These are phyloP conservation scores for Bombus pyrosoma DNA, from an alignment of 1,140 invertebrate genomes.

Conservation along the genomic window DNA sequence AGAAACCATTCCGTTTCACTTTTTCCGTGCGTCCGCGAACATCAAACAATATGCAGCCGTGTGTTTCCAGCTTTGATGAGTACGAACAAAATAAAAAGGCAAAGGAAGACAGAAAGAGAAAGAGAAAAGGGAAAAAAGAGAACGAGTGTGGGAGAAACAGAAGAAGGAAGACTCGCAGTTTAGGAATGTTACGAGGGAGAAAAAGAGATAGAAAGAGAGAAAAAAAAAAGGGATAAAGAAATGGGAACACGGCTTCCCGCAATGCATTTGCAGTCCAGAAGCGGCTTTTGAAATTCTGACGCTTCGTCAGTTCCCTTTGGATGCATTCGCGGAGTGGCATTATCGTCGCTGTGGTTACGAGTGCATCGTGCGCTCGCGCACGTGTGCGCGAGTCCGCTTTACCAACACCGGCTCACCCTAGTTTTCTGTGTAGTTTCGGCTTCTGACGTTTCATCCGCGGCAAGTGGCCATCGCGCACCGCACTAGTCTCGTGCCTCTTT, in stretches of 20 bases:
- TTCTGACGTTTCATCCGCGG: conserved; percentile 68
- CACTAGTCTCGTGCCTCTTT: conserved; percentile 39
- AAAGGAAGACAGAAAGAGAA: not conserved
- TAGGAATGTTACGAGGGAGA: not conserved
- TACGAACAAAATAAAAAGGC: not conserved
- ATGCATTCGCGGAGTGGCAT: conserved; percentile 69
- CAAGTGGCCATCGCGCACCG: conserved; percentile 65
- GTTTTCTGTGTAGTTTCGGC: conserved; percentile 48
- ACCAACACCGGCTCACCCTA: not conserved
- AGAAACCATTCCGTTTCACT: not conserved
- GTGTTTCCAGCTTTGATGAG: not conserved
- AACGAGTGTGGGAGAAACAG: not conserved
- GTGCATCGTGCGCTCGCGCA: conserved; percentile 53
- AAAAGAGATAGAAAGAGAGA: not conserved
- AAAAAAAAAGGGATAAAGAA: conserved; percentile 50
- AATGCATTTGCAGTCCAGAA: conserved; percentile 64
- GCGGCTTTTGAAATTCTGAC: conserved; percentile 72
- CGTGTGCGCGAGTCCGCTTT: not conserved
- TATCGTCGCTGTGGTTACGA: conserved; percentile 67
- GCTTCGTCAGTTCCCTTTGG: conserved; percentile 72
- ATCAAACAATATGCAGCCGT: conserved; percentile 5
- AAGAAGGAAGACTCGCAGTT: not conserved
- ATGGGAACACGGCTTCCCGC: conserved; percentile 65
- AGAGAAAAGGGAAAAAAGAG: no score
- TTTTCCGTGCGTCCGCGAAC: not conserved